Percentiles rank a stretch among this genome's conserved stretches.
Evolutionary conservation across 64 coral and sea anemone genomes (phyloP).

Genomic region (Dendronephthya gigantea): DNA sequence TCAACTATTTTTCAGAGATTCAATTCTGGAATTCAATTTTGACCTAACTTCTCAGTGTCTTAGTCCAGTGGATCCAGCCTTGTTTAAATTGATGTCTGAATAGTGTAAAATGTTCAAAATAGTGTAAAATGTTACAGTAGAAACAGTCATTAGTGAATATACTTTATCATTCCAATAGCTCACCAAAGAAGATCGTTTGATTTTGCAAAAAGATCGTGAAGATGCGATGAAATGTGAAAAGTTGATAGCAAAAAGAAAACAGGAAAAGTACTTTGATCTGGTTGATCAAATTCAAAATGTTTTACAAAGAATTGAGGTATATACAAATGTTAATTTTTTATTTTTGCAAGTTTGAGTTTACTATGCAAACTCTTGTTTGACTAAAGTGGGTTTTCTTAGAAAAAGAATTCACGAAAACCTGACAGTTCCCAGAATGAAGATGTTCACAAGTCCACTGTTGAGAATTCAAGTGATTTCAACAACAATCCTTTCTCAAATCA

Average conservation of each 20-base stretch:
- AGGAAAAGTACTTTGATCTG: neutral
- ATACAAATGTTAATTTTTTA: neutral
- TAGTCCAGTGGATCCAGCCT: no score
- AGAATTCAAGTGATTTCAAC: neutral
- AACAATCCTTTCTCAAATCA: neutral
- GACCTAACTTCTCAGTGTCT: neutral
- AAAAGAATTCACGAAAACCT: neutral
- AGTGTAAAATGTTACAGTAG: no score
- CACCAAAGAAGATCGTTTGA: neutral
- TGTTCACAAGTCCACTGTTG: neutral
- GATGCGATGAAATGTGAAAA: neutral
- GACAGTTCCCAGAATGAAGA: neutral
- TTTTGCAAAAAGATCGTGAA: neutral
- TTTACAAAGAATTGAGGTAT: neutral
- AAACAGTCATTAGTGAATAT: neutral
- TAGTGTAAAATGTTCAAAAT: no score
- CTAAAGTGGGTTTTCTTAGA: neutral
- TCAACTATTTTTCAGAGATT: no score
- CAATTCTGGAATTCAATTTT: no score
- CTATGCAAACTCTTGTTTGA: no score
- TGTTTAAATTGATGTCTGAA: no score
- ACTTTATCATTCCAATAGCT: neutral
- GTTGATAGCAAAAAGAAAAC: neutral
- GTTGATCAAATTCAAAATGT: constrained; percentile 12
- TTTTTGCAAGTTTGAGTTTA: no score